A percentile compares a stretch with the other conserved stretches of the same genome.
These are phyloP conservation scores for Rhadinocentrus ornatus DNA, from an alignment of 2,797 vertebrate species.

Conservation along the genomic window DNA sequence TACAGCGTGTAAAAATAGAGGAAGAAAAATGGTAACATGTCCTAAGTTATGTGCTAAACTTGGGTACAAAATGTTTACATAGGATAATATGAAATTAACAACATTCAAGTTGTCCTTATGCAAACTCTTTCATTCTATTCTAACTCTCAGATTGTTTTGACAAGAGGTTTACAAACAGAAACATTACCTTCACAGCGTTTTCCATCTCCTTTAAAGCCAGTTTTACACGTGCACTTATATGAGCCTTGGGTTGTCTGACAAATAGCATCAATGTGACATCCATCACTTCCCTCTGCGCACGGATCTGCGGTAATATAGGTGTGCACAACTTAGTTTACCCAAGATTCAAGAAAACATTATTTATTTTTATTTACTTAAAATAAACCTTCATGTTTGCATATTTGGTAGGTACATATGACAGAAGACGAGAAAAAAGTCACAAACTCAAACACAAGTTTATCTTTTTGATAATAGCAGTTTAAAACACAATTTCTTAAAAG, in stretches of 20 bases:
- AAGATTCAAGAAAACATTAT: slow-evolving; percentile 11
- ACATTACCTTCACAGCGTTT: slow-evolving; percentile 90
- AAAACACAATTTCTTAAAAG: slow-evolving; percentile 1
- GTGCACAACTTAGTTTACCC: slow-evolving; percentile 13
- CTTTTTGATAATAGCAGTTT: neutral
- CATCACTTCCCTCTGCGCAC: slow-evolving; percentile 90
- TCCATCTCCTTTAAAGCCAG: slow-evolving; percentile 94
- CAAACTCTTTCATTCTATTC: neutral
- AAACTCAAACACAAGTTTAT: neutral
- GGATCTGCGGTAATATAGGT: slow-evolving; percentile 84
- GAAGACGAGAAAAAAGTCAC: neutral
- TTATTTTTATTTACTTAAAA: neutral
- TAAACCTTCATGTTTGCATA: neutral
- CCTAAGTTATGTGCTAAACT: neutral
- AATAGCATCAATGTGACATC: slow-evolving; percentile 95
- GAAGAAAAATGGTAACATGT: neutral
- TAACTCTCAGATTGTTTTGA: neutral
- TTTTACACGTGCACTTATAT: slow-evolving; percentile 95
- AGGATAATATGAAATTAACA: neutral
- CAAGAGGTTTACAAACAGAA: slow-evolving; percentile 2
- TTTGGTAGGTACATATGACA: neutral
- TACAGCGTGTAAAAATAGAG: neutral
- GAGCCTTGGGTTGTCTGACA: slow-evolving; percentile 93
- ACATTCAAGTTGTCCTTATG: neutral
- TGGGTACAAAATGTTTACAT: neutral